Evolutionary conservation across 2,113 vertebrate genomes (phyloP).

Genomic region (Anoura caudifer): DNA sequence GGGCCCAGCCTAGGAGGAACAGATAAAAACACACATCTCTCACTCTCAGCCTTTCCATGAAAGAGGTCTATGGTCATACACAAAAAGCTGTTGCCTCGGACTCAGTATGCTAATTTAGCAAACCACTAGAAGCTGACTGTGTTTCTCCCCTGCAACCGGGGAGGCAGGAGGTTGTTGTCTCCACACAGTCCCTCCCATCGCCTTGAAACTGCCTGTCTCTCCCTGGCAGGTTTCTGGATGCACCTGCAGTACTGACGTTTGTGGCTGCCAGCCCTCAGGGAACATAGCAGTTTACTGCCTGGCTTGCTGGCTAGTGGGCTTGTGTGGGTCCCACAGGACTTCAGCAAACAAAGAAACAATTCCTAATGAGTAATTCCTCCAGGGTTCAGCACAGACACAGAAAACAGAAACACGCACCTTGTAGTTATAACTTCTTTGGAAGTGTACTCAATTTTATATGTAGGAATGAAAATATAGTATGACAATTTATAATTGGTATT

Average conservation of each 20-base stretch:
- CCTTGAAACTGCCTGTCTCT: background rate
- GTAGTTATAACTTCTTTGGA: background rate
- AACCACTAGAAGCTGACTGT: background rate
- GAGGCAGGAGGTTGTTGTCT: background rate
- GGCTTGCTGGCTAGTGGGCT: background rate
- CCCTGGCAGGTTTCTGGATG: background rate
- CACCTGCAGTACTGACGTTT: background rate
- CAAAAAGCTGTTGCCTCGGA: background rate
- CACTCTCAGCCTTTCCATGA: background rate
- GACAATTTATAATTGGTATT: background rate
- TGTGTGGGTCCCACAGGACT: background rate
- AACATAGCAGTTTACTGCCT: background rate
- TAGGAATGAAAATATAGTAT: background rate
- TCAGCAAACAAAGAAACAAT: background rate
- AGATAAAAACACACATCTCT: background rate
- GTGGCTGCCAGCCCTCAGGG: background rate
- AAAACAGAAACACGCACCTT: no score
- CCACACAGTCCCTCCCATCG: background rate
- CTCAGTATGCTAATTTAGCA: background rate
- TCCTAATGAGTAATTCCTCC: no score
- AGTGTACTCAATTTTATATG: background rate
- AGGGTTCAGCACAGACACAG: no score
- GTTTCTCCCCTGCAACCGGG: no score
- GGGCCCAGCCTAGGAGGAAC: background rate
- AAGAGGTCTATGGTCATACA: background rate